These are phyloP conservation scores for Agrotis exclamationis DNA, from an alignment of 2,888 invertebrate species.

Conservation along the genomic window DNA sequence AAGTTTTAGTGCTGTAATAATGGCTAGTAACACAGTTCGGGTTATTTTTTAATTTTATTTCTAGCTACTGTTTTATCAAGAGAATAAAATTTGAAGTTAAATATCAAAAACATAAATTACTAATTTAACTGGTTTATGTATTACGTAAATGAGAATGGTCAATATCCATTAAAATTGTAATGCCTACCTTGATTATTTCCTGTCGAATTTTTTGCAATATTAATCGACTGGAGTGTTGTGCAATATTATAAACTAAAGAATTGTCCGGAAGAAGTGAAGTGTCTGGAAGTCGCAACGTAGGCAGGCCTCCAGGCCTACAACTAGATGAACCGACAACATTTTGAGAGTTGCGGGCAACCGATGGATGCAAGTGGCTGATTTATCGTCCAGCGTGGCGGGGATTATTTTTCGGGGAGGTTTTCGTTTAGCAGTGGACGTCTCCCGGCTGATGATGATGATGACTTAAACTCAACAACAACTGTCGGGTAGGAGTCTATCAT, in stretches of 20 bases:
- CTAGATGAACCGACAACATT: no score
- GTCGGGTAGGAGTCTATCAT: no score
- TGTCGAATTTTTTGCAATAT: slow-evolving; percentile 8
- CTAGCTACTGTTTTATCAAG: background rate
- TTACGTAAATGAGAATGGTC: background rate
- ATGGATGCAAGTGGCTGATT: no score
- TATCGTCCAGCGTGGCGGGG: no score
- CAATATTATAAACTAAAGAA: background rate
- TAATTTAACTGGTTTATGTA: background rate
- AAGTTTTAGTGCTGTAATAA: background rate
- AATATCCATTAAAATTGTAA: background rate
- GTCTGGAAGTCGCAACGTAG: no score
- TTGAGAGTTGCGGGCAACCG: no score
- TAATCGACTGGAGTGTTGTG: background rate
- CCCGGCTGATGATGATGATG: no score
- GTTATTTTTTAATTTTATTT: background rate
- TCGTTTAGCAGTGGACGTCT: no score
- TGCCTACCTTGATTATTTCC: slow-evolving; percentile 32
- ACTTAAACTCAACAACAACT: background rate
- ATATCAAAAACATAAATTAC: background rate
- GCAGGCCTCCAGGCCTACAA: no score
- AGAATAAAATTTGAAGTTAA: background rate
- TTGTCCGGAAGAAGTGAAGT: no score
- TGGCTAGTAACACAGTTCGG: background rate
- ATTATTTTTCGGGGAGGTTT: no score